phyloP scores from a whole-genome alignment of 2,888 invertebrate species.

The Tipula vernalis region DNA sequence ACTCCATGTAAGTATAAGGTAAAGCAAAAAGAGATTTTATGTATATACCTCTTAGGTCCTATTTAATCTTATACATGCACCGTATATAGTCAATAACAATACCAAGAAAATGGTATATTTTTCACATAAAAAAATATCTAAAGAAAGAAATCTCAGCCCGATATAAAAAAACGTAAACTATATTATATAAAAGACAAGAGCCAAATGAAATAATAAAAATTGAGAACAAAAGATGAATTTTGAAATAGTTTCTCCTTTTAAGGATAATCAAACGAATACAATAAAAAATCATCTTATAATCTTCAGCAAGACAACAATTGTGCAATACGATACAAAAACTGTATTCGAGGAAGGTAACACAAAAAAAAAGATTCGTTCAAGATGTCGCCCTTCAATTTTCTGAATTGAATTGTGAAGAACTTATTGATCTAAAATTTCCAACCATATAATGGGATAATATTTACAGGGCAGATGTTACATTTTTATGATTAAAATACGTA shows the following conservation, averaged over 20 bases:
- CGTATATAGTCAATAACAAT: background rate
- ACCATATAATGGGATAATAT: background rate
- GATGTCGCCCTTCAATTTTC: background rate
- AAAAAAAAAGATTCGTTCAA: background rate
- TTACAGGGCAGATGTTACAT: background rate
- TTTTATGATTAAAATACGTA: background rate
- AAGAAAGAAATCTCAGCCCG: background rate
- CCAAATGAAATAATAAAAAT: background rate
- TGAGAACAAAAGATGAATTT: background rate
- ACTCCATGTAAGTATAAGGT: background rate
- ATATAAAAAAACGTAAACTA: background rate
- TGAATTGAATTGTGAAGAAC: background rate
- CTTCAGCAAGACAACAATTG: background rate
- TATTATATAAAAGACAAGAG: background rate
- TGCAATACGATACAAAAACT: background rate
- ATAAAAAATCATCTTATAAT: background rate
- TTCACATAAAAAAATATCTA: background rate
- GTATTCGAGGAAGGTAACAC: background rate
- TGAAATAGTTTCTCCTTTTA: slow-evolving; percentile 4
- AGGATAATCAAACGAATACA: background rate
- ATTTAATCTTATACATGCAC: background rate
- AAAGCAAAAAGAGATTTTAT: background rate
- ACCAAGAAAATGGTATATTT: background rate
- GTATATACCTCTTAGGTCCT: background rate
- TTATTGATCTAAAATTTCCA: background rate